A percentile compares a stretch with the other conserved stretches of the same genome.
These are phyloP conservation scores for Lycodopsis pacificus DNA, from an alignment of 2,797 vertebrate genomes.

Conservation along the genomic window DNA sequence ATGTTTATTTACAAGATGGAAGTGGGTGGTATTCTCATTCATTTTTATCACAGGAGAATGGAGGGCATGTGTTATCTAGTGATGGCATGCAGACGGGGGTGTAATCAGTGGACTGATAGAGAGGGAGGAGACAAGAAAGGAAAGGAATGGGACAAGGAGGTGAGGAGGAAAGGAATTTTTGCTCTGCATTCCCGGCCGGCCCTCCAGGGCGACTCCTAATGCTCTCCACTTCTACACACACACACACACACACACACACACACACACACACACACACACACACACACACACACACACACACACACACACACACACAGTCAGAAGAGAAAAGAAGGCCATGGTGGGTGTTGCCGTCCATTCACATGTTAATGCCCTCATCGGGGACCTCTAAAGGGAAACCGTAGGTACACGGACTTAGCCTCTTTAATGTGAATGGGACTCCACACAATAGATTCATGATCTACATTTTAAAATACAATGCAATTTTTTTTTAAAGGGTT, in stretches of 20 bases:
- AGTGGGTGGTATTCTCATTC: slow-evolving; percentile 39
- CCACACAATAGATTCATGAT: background rate
- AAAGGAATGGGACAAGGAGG: slow-evolving; percentile 20
- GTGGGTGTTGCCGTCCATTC: slow-evolving; percentile 15
- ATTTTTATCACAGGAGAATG: slow-evolving; percentile 38
- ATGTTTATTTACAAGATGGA: slow-evolving; percentile 54
- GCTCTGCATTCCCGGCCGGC: slow-evolving; percentile 56
- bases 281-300: slow-evolving; percentile 13
- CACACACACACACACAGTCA: slow-evolving; percentile 21
- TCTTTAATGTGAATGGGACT: background rate
- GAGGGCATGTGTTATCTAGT: slow-evolving; percentile 9
- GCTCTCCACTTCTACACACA: slow-evolving; percentile 24
- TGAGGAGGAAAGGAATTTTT: slow-evolving; percentile 47
- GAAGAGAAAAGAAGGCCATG: slow-evolving; percentile 4
- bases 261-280: slow-evolving; percentile 26
- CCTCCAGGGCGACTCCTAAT: slow-evolving; percentile 49
- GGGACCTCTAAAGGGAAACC: background rate
- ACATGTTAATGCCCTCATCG: background rate
- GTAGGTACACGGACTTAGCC: background rate
- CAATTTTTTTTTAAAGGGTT: background rate
- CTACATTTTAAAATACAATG: background rate
- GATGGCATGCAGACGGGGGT: slow-evolving; percentile 36
- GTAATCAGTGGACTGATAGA: slow-evolving; percentile 34
- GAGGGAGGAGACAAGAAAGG: background rate
- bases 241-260: slow-evolving; percentile 29